A percentile compares a stretch with the other conserved stretches of the same genome.
Conservation (phyloP, 1,140 invertebrate species). For the Trichonephila clavata region DNA sequence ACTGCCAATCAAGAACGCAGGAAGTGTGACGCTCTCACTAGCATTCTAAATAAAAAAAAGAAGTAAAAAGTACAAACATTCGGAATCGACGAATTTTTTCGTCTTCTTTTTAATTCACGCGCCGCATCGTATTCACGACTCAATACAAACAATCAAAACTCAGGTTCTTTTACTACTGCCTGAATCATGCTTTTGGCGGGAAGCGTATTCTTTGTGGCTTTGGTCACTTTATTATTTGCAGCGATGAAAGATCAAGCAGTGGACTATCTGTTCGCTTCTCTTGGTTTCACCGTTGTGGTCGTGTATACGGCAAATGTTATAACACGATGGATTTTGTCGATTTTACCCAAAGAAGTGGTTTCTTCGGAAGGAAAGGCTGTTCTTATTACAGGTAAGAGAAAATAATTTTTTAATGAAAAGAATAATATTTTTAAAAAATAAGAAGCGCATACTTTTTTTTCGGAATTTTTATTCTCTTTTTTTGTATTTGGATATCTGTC, state of each 20-base stretch:
- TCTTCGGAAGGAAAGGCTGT: conserved; percentile 45
- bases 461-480: too few species aligned
- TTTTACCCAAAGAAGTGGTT: conserved; percentile 31
- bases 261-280: background rate
- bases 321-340: conserved; percentile 47
- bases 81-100: background rate
- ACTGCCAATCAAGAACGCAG: conserved; percentile 55
- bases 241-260: background rate
- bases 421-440: background rate
- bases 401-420: background rate
- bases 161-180: background rate
- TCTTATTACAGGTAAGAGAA: conserved; percentile 53
- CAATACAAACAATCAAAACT: conserved; percentile 37
- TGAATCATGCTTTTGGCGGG: conserved; percentile 39
- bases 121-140: background rate
- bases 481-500: too few species aligned
- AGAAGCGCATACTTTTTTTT: too few species aligned
- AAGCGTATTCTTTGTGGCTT: conserved; percentile 26
- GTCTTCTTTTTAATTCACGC: background rate
- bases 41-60: background rate
- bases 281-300: conserved; percentile 57
- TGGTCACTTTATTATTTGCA: background rate
- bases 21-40: conserved; percentile 58
- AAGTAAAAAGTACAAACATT: background rate
- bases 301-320: conserved; percentile 64